Evolutionary conservation across 2,797 vertebrate species (phyloP).

Genomic region (Diplodus puntazzo): DNA sequence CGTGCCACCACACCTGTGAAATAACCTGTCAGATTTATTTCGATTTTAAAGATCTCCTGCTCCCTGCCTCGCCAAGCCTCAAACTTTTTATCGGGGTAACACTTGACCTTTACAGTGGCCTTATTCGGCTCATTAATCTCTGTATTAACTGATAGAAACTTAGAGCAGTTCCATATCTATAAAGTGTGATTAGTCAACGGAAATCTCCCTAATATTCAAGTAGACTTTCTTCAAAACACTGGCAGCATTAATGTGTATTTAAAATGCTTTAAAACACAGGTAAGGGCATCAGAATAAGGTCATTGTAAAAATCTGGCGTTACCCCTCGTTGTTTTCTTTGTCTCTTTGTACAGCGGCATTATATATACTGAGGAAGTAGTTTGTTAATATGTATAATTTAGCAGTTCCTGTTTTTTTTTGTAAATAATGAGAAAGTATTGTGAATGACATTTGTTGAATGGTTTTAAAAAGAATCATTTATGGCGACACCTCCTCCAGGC

Average conservation of each 20-base stretch:
- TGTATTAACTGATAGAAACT: conserved; percentile 42
- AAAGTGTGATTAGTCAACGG: conserved; percentile 39
- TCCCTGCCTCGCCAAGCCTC: conserved; percentile 54
- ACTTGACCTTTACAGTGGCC: conserved; percentile 57
- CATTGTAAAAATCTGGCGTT: conserved; percentile 52
- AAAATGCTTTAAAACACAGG: conserved; percentile 45
- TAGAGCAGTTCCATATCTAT: conserved; percentile 58
- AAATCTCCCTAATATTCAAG: conserved; percentile 31
- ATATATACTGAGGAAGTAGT: conserved; percentile 85
- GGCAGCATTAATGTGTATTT: conserved; percentile 59
- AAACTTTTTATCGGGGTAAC: conserved; percentile 52
- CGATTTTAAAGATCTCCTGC: background rate
- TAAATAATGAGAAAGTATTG: conserved; percentile 96
- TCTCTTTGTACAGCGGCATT: conserved; percentile 82
- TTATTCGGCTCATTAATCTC: conserved; percentile 56
- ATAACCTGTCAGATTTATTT: background rate
- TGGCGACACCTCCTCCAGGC: conserved; percentile 72
- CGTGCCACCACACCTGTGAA: background rate
- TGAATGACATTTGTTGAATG: conserved; percentile 89
- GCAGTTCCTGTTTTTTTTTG: conserved; percentile 88
- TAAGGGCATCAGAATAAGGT: conserved; percentile 60
- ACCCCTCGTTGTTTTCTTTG: conserved; percentile 47
- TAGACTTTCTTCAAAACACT: conserved; percentile 54
- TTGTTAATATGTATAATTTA: conserved; percentile 98
- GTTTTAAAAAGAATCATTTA: conserved; percentile 76